These are phyloP conservation scores for Diglossa cyanea DNA, from an alignment of 2,797 vertebrate species.

Conservation along the genomic window DNA sequence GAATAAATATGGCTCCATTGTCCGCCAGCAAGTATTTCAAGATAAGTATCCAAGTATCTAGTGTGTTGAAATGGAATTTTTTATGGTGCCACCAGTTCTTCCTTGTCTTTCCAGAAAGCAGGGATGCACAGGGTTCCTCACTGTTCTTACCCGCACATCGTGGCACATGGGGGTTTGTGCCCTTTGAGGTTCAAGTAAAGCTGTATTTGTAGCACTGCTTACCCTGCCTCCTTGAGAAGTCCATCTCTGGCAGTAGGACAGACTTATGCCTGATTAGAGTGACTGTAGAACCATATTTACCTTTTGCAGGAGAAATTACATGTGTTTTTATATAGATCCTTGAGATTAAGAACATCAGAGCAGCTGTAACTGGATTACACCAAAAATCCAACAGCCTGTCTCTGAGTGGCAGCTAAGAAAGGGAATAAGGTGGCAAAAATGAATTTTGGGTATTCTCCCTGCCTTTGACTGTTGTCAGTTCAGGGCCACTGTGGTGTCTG, in stretches of 20 bases:
- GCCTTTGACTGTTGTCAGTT: neutral
- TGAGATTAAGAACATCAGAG: neutral
- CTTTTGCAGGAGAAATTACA: neutral
- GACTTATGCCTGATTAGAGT: neutral
- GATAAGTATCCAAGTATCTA: neutral
- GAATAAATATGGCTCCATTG: neutral
- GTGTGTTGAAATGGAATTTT: neutral
- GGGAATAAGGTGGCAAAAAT: neutral
- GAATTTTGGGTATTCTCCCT: neutral
- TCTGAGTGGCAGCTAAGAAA: neutral
- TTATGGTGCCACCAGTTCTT: neutral
- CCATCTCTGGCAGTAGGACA: neutral
- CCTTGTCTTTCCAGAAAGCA: neutral
- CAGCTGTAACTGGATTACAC: neutral
- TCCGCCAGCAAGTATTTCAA: neutral
- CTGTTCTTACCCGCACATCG: neutral
- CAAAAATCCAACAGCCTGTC: neutral
- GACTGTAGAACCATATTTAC: neutral
- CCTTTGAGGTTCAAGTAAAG: neutral
- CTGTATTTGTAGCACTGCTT: neutral
- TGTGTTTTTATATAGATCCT: neutral
- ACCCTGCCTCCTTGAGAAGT: neutral
- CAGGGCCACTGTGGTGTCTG: neutral
- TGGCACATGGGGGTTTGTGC: fast-evolving
- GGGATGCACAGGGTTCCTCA: neutral